Base-by-base conservation (phyloP, 92 coral and sea anemone genomes). In the Meandrina meandrites region DNA sequence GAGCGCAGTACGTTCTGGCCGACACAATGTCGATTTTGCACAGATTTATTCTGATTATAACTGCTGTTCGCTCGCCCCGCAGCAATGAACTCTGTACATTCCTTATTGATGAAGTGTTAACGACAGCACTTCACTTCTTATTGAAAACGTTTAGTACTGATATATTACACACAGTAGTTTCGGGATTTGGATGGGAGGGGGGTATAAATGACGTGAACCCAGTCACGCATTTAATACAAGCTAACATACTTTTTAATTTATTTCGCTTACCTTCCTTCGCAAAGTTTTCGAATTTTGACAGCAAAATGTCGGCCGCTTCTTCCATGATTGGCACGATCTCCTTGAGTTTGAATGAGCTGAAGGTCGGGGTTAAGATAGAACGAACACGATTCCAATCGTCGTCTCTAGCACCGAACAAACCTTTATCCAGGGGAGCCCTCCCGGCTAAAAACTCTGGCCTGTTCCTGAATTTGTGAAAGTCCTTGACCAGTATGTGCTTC, bases 381-480 rank as follows among this genome's bases (percentile, higher is more conserved):
- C 98, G 93, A 31, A 86, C 91, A 11, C 98, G 86, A 42, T 57
- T 94, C 98, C 98, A 94, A 11, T 71, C 87, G 1, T 77, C 88
- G 48, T 89, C 98, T 54, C 90, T 71, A 9, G 87, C 98, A 47
- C 91, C 78, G 19, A 88, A 91, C 80, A 94, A 45, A 21, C 92
- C 95, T 11, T 78, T 73, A 68, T 6, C 19, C 17, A 81, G 68
- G 1, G 98, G 98, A 36, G 98, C 89, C 24, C 86, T 88, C 15
- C 89, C 84, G 21, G 91, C 91, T n/a, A 94, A 18, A 64, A 88
- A 79, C 57, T 82, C 91, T n/a, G 98, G 95, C 13, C 98, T 84
- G 86, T 94, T 94, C 12, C 91, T 91, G 75, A 94, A 94, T 67
- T 94, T 94, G 81, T 90, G 87, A 60, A 94, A 94, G 82, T 94